These are phyloP conservation scores for Rhagoletis zephyria DNA, from an alignment of 1,140 invertebrate species.

Conservation along the genomic window DNA sequence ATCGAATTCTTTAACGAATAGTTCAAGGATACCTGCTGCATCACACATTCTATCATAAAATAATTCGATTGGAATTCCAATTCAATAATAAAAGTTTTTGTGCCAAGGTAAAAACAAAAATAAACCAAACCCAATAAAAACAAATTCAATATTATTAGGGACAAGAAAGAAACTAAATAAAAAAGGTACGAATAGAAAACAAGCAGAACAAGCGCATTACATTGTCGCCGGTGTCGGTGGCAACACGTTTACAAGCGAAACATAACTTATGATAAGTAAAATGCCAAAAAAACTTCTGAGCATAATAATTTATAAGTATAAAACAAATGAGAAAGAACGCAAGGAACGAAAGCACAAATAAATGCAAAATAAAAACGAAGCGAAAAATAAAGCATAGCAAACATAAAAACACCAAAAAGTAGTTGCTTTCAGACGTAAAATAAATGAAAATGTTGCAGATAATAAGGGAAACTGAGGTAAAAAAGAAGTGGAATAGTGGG, in stretches of 20 bases:
- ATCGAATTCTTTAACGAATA: too few relatives aligned
- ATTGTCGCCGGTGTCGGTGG: constrained; percentile 33
- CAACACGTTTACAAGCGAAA: not conserved
- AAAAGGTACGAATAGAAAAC: not conserved
- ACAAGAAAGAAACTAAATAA: not conserved
- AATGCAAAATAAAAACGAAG: not conserved
- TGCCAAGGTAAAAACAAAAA: not conserved
- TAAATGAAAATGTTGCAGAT: constrained; percentile 45
- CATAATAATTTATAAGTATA: constrained; percentile 25
- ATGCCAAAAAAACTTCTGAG: constrained; percentile 20
- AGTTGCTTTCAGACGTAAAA: constrained; percentile 24
- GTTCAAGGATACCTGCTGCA: too few relatives aligned
- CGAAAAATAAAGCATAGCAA: not conserved
- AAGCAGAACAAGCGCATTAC: constrained; percentile 14
- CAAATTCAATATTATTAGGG: constrained; percentile 39
- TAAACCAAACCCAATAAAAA: constrained; percentile 16
- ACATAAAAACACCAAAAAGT: constrained; percentile 1
- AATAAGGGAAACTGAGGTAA: not conserved
- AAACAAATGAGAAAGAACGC: constrained; percentile 5
- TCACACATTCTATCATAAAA: not conserved
- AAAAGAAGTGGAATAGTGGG: not conserved
- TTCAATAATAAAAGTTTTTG: constrained; percentile 42
- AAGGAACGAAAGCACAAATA: not conserved
- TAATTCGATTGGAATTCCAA: constrained; percentile 15
- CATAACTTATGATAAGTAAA: constrained; percentile 42